Conservation (phyloP, 2,888 invertebrate species). For the Cenopis cana region DNA sequence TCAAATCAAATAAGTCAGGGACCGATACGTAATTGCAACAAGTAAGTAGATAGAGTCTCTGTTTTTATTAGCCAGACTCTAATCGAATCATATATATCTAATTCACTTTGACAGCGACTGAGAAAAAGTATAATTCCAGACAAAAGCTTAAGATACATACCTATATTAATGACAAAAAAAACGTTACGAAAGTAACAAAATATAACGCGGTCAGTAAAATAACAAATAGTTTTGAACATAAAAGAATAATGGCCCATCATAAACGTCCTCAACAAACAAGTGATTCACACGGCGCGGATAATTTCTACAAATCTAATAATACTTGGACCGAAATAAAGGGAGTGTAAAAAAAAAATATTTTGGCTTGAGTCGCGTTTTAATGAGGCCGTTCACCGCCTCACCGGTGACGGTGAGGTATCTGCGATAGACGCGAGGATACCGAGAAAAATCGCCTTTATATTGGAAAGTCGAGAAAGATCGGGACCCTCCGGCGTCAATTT, state of each 20-base stretch:
- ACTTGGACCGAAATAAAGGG: slow-evolving; percentile 69
- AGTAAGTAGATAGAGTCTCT: too few species aligned
- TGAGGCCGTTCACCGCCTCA: slow-evolving; percentile 74
- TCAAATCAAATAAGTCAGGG: too few species aligned
- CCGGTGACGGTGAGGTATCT: slow-evolving; percentile 46
- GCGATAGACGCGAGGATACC: too few species aligned
- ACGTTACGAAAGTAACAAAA: slow-evolving; percentile 34
- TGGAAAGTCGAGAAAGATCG: too few species aligned
- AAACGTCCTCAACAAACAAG: slow-evolving; percentile 49
- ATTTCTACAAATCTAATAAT: slow-evolving; percentile 67
- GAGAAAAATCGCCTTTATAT: too few species aligned
- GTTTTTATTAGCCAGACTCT: too few species aligned
- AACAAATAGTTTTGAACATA: slow-evolving; percentile 48
- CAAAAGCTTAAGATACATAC: slow-evolving; percentile 23
- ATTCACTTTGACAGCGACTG: slow-evolving; percentile 3
- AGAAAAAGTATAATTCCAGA: background rate
- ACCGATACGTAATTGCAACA: too few species aligned
- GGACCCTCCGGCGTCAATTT: too few species aligned
- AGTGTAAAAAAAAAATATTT: slow-evolving; percentile 58
- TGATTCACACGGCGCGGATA: slow-evolving; percentile 52
- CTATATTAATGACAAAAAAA: slow-evolving; percentile 12
- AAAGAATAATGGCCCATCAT: slow-evolving; percentile 47
- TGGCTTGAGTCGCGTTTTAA: slow-evolving; percentile 65
- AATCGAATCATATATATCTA: slow-evolving; percentile 7
- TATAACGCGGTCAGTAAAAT: slow-evolving; percentile 32